A percentile compares a stretch with the other conserved stretches of the same genome.
Conservation (phyloP, 2,797 vertebrate species). For the Sebastes itinus region DNA sequence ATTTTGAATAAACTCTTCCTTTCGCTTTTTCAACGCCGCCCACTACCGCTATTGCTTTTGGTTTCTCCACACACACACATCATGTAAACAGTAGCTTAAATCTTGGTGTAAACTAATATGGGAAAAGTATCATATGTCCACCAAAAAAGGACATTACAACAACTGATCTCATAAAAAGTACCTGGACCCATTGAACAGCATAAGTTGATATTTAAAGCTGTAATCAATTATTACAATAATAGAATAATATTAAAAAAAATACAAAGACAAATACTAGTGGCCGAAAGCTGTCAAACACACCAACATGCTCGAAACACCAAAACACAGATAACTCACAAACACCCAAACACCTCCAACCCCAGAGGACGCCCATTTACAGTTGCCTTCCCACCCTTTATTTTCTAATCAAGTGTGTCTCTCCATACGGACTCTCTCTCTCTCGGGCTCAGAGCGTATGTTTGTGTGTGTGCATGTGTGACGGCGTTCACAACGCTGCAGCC, state of each 20-base stretch:
- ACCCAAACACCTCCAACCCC: conserved; percentile 4
- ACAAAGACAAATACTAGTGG: not conserved
- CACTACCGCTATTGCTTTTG: not conserved
- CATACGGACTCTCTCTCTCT: conserved; percentile 3
- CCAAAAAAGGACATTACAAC: not conserved
- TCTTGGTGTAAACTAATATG: too few relatives aligned
- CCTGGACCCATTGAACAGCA: not conserved
- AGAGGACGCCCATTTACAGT: conserved; percentile 21
- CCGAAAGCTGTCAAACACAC: not conserved
- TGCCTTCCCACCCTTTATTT: conserved; percentile 40
- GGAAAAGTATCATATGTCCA: too few relatives aligned
- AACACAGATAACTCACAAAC: not conserved
- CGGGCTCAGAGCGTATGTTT: not conserved
- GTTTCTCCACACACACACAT: not conserved
- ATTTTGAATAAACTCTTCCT: not conserved
- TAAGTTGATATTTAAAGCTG: not conserved
- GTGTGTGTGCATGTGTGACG: not conserved
- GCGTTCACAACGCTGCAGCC: not conserved
- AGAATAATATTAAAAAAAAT: not conserved
- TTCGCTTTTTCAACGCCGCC: not conserved
- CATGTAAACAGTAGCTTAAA: too few relatives aligned
- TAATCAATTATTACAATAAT: not conserved
- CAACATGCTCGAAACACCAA: not conserved
- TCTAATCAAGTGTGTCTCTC: conserved; percentile 36
- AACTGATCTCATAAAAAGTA: not conserved